Evolutionary conservation across 2,888 invertebrate species (phyloP).

Genomic region (Orthonevra nobilis): DNA sequence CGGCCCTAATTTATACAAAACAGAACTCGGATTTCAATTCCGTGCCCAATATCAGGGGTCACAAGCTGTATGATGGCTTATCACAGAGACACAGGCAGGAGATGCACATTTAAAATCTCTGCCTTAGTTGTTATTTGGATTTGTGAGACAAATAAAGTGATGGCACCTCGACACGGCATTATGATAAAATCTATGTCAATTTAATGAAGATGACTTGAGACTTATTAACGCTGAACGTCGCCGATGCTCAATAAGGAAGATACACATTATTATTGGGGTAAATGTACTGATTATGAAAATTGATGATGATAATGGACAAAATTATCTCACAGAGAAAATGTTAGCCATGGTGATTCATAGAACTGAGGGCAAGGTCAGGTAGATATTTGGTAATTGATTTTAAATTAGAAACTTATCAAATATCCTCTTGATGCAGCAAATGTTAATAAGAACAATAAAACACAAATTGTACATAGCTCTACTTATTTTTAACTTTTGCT

Average conservation of each 20-base stretch:
- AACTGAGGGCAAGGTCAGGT: no score
- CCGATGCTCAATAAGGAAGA: background rate
- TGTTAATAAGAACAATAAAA: no score
- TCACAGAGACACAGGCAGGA: conserved; percentile 29
- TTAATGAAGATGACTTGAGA: conserved; percentile 27
- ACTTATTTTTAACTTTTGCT: no score
- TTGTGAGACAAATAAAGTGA: conserved; percentile 15
- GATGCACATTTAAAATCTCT: background rate
- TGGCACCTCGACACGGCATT: background rate
- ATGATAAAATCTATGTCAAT: conserved; percentile 29
- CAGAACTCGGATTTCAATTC: background rate
- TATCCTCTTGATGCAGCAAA: no score
- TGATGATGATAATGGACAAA: no score
- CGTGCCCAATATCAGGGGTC: conserved; percentile 4
- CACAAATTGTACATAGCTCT: no score
- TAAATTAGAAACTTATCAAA: no score
- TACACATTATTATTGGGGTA: conserved; percentile 30
- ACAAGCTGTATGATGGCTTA: conserved; percentile 43
- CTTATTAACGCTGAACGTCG: conserved; percentile 20
- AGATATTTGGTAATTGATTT: no score
- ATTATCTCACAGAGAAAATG: no score
- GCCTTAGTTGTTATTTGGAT: background rate
- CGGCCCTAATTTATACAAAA: conserved; percentile 18
- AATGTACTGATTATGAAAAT: conserved; percentile 35
- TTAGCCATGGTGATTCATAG: no score